Base-by-base conservation (phyloP, 2,888 invertebrate species). In the Drosophila pegasa region DNA sequence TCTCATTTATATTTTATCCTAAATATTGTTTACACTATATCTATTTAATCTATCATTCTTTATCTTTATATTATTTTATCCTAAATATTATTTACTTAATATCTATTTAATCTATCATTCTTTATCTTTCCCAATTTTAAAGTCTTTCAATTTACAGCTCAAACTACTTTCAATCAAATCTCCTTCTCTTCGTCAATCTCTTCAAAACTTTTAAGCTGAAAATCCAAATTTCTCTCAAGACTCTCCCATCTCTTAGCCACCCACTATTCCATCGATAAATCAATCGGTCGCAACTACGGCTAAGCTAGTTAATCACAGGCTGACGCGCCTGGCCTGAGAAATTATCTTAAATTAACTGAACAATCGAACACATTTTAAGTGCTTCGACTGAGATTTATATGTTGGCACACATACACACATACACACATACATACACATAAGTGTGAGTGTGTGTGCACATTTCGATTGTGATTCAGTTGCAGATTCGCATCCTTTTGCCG, bases 381-480 rank as follows among this genome's bases (percentile, higher is more conserved):
- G 41, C 33, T 73, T 27, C 60, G 47, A 45, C 69, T 67, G 63
- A 85, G 88, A 85, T 78, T 85, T 87, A 85, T 87, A 51, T 68
- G 69, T 72, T 71, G 74, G 52, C 27, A 22, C 18, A 31, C 10
- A 50, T n/a, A n/a, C 22, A 18, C 22, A 12, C n/a, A 14, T 33
- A 20, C 14, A 16, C 29, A 14, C 12, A 10, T 25, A 6, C 29
- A 9, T 40, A 25, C 27, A 38, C 18, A 14, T 22, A 12, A 8
- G 2, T 10, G 10, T 18, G 20, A 2, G 10, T 41, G 41, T 41
- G 40, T 3, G 22, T 3, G 14, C 71, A 18, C 31, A 73, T 48
- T 71, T 45, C 45, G 45, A 48, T 31, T 31, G 52, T 16, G 50
- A 67, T 59, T 67, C 51, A 25, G 38, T 57, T 57, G 51, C 60